Conservation (phyloP, 2,113 vertebrate genomes). For the Gorsachius goisagi region DNA sequence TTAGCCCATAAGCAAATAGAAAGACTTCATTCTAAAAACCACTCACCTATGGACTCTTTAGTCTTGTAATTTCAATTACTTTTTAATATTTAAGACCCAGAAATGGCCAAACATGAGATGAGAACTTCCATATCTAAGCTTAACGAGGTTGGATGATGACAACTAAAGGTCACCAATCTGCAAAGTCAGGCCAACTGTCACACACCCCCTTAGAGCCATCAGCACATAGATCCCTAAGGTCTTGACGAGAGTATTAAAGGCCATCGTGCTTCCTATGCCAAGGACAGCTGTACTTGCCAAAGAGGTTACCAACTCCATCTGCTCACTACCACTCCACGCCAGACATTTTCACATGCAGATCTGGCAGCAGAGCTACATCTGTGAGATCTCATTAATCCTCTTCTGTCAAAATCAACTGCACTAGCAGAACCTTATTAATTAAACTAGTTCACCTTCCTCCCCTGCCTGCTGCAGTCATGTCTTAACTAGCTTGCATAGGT, state of each 20-base stretch:
- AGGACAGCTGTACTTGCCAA: not conserved
- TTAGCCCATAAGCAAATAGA: not conserved
- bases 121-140: not conserved
- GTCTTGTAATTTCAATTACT: not conserved
- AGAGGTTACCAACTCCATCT: slow-evolving; percentile 1
- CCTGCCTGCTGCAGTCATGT: not conserved
- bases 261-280: not conserved
- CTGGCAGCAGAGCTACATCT: slow-evolving; percentile 29
- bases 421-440: not conserved
- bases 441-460: not conserved
- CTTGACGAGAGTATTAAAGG: not conserved
- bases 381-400: slow-evolving; percentile 23
- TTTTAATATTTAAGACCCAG: not conserved
- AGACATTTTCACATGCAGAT: not conserved
- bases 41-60: not conserved
- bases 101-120: not conserved
- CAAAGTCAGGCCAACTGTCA: not conserved
- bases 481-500: not conserved
- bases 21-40: not conserved
- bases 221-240: not conserved
- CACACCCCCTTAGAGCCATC: not conserved
- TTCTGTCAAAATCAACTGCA: not conserved
- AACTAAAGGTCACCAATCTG: not conserved
- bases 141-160: not conserved
- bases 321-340: not conserved